Evolutionary conservation across 2,113 vertebrate genomes (phyloP).

Genomic region (Sprattus sprattus): DNA sequence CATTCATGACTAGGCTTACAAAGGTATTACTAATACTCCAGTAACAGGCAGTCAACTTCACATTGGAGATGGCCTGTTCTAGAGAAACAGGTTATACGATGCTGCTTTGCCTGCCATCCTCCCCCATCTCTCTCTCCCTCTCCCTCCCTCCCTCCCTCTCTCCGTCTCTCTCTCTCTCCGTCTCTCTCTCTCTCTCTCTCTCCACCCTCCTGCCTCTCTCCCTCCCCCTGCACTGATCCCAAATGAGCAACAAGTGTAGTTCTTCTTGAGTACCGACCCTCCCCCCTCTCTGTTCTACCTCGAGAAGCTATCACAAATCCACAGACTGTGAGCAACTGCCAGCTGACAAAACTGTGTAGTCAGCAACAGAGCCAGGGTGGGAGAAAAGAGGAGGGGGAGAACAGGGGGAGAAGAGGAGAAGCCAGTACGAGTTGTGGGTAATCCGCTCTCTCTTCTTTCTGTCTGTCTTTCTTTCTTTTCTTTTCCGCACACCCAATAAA

Average conservation of each 20-base stretch:
- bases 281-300: constrained; percentile 44
- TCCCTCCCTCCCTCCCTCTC: background rate
- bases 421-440: constrained; percentile 15
- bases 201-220: background rate
- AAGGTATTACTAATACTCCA: constrained; percentile 5
- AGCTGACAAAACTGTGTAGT: constrained; percentile 84
- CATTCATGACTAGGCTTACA: constrained; percentile 7
- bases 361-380: constrained; percentile 67
- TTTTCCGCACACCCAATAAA: constrained; percentile 26
- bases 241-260: constrained; percentile 32
- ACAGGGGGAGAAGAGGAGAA: constrained; percentile 32
- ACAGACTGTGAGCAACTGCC: constrained; percentile 69
- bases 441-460: background rate
- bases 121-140: constrained; percentile 28
- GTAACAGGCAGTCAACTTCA: constrained; percentile 8
- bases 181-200: background rate
- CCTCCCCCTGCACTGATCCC: background rate
- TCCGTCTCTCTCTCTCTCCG: background rate
- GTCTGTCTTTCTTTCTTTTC: constrained; percentile 33
- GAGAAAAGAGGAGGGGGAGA: constrained; percentile 41
- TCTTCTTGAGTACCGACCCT: constrained; percentile 37
- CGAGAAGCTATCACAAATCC: constrained; percentile 73
- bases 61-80: constrained; percentile 34
- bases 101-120: constrained; percentile 32
- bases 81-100: constrained; percentile 54